Evolutionary conservation across 2,113 vertebrate species (phyloP).

Genomic region (Sialia sialis): DNA sequence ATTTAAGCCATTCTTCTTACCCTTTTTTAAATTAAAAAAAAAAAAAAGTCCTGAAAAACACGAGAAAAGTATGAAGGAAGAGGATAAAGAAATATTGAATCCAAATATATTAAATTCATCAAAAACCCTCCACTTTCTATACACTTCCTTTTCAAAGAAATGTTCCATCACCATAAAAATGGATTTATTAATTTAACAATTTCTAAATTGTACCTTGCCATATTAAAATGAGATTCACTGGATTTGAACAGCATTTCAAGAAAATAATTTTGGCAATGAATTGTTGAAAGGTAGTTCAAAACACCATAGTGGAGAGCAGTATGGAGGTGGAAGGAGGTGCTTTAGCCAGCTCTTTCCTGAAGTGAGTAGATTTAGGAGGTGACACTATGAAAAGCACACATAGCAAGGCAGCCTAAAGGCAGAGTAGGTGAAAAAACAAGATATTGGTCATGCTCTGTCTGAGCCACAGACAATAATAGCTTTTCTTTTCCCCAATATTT

Average conservation of each 20-base stretch:
- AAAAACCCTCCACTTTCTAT: neutral
- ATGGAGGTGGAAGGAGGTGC: neutral
- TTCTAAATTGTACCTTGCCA: neutral
- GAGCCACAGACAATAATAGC: neutral
- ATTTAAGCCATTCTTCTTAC: neutral
- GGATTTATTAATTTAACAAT: neutral
- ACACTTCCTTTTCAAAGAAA: neutral
- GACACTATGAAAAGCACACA: rapidly evolving
- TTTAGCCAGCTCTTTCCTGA: neutral
- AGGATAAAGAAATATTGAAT: neutral
- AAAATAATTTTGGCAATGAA: neutral
- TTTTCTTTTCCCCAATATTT: neutral
- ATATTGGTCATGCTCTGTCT: neutral
- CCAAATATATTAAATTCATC: neutral
- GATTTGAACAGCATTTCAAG: neutral
- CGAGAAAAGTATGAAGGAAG: neutral
- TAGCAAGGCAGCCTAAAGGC: neutral
- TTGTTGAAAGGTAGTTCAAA: neutral
- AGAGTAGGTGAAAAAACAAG: neutral
- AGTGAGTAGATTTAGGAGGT: neutral
- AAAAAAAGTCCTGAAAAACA: neutral
- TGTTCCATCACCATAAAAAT: neutral
- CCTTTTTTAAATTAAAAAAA: neutral
- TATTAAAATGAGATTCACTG: neutral
- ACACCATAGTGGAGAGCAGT: neutral